phyloP scores from a whole-genome alignment of 1,140 invertebrate species.

The Metopolophium dirhodum region DNA sequence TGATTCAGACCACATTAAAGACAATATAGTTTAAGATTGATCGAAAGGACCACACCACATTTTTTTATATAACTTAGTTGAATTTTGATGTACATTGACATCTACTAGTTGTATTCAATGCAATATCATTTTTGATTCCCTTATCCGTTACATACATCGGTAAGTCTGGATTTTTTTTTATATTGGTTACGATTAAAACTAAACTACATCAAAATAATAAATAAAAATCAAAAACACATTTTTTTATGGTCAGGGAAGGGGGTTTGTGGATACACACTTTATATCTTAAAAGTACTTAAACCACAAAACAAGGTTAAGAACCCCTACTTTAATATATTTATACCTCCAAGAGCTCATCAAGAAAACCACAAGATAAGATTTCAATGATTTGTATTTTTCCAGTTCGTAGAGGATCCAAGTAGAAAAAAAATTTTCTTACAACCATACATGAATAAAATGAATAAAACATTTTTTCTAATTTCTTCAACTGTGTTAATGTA shows the following conservation, averaged over 20 bases:
- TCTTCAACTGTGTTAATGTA: slow-evolving; percentile 85
- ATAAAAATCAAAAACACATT: neutral
- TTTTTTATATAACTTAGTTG: neutral
- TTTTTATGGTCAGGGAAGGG: no score
- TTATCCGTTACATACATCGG: no score
- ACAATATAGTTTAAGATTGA: neutral
- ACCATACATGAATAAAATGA: slow-evolving; percentile 97
- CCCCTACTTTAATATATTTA: slow-evolving; percentile 38
- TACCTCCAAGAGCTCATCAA: slow-evolving; percentile 90
- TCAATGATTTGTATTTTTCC: slow-evolving; percentile 90
- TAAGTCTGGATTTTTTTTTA: no score
- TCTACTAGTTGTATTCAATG: neutral
- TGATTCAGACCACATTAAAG: neutral
- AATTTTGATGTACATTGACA: neutral
- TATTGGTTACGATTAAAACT: neutral
- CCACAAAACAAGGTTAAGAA: neutral
- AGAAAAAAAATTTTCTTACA: slow-evolving; percentile 94
- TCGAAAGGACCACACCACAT: no score
- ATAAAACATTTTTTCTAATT: slow-evolving; percentile 90
- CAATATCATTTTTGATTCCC: neutral
- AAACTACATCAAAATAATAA: neutral
- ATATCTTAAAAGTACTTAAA: neutral
- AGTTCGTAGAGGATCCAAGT: slow-evolving; percentile 86
- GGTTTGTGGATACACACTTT: neutral
- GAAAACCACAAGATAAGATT: slow-evolving; percentile 87